Percentiles rank a stretch among this genome's conserved stretches.
phyloP scores from a whole-genome alignment of 2,113 vertebrate species.

The Callipepla californica region DNA sequence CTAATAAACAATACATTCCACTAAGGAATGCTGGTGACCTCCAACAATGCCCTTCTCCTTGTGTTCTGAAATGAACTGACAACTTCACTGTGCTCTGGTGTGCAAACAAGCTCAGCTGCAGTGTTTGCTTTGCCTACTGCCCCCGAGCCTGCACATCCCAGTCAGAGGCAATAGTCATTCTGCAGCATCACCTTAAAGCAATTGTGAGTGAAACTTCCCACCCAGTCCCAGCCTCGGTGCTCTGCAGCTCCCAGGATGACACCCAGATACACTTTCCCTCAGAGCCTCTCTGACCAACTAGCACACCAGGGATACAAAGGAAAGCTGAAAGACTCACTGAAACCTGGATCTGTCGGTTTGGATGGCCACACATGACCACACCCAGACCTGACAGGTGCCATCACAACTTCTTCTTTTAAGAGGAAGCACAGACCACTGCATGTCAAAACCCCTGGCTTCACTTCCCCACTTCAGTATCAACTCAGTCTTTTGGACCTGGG shows the following conservation, averaged over 20 bases:
- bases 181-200: slow-evolving; percentile 33
- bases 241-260: neutral
- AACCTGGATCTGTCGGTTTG: slow-evolving; percentile 44
- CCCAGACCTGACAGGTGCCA: slow-evolving; percentile 43
- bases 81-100: neutral
- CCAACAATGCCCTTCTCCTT: slow-evolving; percentile 1
- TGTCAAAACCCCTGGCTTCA: slow-evolving; percentile 48
- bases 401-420: slow-evolving; percentile 58
- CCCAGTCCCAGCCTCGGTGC: neutral
- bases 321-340: neutral
- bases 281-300: neutral
- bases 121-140: neutral
- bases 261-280: neutral
- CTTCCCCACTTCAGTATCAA: slow-evolving; percentile 41
- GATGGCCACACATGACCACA: slow-evolving; percentile 7
- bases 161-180: slow-evolving; percentile 11
- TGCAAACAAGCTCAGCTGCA: slow-evolving; percentile 27
- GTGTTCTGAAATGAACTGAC: slow-evolving; percentile 30
- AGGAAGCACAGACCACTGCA: slow-evolving; percentile 30
- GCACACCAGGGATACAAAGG: neutral
- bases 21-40: neutral
- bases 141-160: neutral
- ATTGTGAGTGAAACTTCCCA: neutral
- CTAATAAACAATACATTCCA: neutral
- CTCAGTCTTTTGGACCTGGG: neutral